Percentiles rank a stretch among this genome's conserved stretches.
phyloP scores from a whole-genome alignment of 2,888 invertebrate species.

The Drosophila mettleri region DNA sequence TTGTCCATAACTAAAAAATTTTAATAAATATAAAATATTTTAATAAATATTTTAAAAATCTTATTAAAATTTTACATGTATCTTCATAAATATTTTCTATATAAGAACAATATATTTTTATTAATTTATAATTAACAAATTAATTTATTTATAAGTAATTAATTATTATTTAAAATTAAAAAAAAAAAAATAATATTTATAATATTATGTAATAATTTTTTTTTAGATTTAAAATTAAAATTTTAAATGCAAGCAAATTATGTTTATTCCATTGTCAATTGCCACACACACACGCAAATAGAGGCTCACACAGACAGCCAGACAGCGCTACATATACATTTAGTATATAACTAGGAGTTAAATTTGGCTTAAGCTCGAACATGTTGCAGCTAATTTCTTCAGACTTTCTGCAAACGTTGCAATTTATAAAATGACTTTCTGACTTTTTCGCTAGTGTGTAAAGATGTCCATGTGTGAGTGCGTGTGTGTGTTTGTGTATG shows the following conservation, averaged over 20 bases:
- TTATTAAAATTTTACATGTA: no score
- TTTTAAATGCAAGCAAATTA: conserved; percentile 7
- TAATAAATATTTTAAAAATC: no score
- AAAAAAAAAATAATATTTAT: no score
- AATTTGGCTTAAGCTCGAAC: conserved; percentile 39
- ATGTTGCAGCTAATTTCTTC: conserved; percentile 67
- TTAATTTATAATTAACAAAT: no score
- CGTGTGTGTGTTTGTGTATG: conserved; percentile 3
- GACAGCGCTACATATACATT: not conserved
- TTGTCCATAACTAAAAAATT: no score
- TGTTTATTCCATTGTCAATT: conserved; percentile 7
- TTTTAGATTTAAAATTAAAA: no score
- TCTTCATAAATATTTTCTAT: no score
- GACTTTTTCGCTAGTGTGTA: conserved; percentile 18
- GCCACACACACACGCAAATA: not conserved
- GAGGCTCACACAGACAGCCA: not conserved
- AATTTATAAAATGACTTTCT: conserved; percentile 58
- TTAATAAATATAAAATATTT: no score
- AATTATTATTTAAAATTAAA: no score
- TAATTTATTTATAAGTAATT: no score
- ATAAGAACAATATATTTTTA: no score
- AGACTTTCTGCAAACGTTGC: conserved; percentile 56
- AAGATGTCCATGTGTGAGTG: not conserved
- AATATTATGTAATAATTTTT: no score
- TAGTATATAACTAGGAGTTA: conserved; percentile 24